A percentile compares a stretch with the other conserved stretches of the same genome.
Evolutionary conservation across 2,888 invertebrate genomes (phyloP).

Genomic region (Heteromurus nitidus): DNA sequence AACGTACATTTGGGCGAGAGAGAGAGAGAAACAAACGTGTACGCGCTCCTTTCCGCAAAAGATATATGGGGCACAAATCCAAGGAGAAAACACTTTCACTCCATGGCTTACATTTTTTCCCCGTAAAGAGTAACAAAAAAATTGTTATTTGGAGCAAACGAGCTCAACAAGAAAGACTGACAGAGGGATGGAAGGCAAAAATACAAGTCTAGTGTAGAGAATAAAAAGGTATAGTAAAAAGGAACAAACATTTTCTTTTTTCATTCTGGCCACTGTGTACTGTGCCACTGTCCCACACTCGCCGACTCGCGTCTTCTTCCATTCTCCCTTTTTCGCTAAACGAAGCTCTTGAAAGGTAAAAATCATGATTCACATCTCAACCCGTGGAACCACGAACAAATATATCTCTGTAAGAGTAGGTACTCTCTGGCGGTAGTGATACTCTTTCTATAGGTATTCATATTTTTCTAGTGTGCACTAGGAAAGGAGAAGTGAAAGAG

Average conservation of each 20-base stretch:
- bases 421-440: too few species aligned
- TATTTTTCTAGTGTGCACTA: too few species aligned
- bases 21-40: too few species aligned
- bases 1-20: too few species aligned
- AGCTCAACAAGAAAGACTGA: constrained; percentile 44
- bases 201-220: constrained; percentile 30
- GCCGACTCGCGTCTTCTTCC: neutral
- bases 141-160: constrained; percentile 45
- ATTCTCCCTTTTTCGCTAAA: neutral
- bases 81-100: neutral
- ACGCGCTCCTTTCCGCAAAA: neutral
- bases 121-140: constrained; percentile 12
- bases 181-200: constrained; percentile 29
- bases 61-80: constrained; percentile 1
- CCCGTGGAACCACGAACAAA: too few species aligned
- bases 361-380: too few species aligned
- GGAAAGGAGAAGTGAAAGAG: neutral
- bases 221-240: too few species aligned
- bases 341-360: neutral
- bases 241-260: neutral
- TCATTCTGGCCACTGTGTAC: neutral
- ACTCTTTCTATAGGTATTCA: too few species aligned
- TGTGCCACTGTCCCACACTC: too few species aligned
- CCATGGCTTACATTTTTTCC: constrained; percentile 25
- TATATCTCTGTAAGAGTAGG: too few species aligned